phyloP scores from a whole-genome alignment of 2,113 vertebrate species.

The Cranoglanis bouderius region DNA sequence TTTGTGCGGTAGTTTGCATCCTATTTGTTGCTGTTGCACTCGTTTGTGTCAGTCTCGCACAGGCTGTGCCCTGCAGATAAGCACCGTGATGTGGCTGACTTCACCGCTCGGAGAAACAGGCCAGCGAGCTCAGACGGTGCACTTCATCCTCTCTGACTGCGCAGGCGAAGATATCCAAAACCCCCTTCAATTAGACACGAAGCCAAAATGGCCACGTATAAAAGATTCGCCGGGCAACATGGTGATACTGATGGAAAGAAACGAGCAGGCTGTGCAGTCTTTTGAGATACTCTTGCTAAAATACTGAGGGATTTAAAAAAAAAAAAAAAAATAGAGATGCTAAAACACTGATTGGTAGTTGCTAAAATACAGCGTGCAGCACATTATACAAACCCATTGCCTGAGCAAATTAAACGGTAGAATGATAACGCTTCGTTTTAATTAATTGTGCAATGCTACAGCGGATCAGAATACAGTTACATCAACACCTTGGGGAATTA shows the following conservation, averaged over 20 bases:
- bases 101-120: slow-evolving; percentile 39
- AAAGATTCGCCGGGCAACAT: neutral
- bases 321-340: neutral
- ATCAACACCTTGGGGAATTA: slow-evolving; percentile 39
- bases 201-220: slow-evolving; percentile 25
- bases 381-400: slow-evolving; percentile 30
- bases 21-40: slow-evolving; percentile 37
- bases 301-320: neutral
- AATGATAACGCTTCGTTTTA: slow-evolving; percentile 46
- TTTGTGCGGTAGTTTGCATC: slow-evolving; percentile 43
- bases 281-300: neutral
- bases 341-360: slow-evolving; percentile 24
- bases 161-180: slow-evolving; percentile 45
- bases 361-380: slow-evolving; percentile 6
- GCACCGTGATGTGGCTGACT: slow-evolving; percentile 43
- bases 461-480: slow-evolving; percentile 35
- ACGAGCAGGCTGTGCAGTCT: neutral
- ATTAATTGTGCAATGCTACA: slow-evolving; percentile 51
- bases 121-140: slow-evolving; percentile 35
- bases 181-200: slow-evolving; percentile 45
- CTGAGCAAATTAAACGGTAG: slow-evolving; percentile 45
- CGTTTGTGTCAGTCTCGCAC: slow-evolving; percentile 44
- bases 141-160: slow-evolving; percentile 44
- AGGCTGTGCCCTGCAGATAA: slow-evolving; percentile 54
- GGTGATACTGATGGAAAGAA: neutral